phyloP scores from a whole-genome alignment of 2,113 vertebrate species.

The Polypterus bichir region DNA sequence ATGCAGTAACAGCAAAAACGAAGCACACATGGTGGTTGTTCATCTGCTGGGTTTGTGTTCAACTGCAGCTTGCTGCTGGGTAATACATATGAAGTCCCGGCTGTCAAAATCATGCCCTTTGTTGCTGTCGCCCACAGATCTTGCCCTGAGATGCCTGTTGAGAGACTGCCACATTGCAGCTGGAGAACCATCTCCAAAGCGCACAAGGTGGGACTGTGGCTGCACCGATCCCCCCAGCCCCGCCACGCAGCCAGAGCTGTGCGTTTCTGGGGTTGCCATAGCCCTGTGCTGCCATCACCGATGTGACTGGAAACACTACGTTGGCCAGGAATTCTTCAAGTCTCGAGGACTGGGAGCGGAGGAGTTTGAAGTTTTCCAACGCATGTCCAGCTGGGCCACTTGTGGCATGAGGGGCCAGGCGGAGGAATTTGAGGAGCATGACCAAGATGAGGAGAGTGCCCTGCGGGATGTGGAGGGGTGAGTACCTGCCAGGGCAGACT shows the following conservation, averaged over 20 bases:
- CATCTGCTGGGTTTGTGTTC: too few species aligned
- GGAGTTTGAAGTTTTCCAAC: slow-evolving; percentile 78
- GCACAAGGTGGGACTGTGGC: slow-evolving; percentile 34
- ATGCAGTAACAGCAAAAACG: too few species aligned
- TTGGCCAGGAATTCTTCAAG: slow-evolving; percentile 78
- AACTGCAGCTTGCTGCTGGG: too few species aligned
- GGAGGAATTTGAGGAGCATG: slow-evolving; percentile 42
- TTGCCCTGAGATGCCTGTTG: slow-evolving; percentile 82
- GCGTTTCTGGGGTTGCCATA: slow-evolving; percentile 64
- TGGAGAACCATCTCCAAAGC: slow-evolving; percentile 55
- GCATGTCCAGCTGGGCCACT: slow-evolving; percentile 96
- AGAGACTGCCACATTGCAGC: slow-evolving; percentile 30
- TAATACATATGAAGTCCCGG: too few species aligned
- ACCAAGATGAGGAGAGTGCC: slow-evolving; percentile 23
- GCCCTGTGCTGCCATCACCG: slow-evolving; percentile 93
- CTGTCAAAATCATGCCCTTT: too few species aligned
- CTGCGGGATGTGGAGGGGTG: slow-evolving; percentile 47
- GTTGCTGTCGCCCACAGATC: slow-evolving; percentile 47
- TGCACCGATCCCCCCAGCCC: slow-evolving; percentile 11
- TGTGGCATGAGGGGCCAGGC: slow-evolving; percentile 58
- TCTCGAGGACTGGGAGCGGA: slow-evolving; percentile 59
- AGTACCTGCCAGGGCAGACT: slow-evolving; percentile 10
- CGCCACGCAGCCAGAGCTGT: slow-evolving; percentile 19
- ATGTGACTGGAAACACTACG: slow-evolving; percentile 89
- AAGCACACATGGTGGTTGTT: too few species aligned